These are phyloP conservation scores for Phyllotreta cruciferae DNA, from an alignment of 2,888 invertebrate species.

Conservation along the genomic window DNA sequence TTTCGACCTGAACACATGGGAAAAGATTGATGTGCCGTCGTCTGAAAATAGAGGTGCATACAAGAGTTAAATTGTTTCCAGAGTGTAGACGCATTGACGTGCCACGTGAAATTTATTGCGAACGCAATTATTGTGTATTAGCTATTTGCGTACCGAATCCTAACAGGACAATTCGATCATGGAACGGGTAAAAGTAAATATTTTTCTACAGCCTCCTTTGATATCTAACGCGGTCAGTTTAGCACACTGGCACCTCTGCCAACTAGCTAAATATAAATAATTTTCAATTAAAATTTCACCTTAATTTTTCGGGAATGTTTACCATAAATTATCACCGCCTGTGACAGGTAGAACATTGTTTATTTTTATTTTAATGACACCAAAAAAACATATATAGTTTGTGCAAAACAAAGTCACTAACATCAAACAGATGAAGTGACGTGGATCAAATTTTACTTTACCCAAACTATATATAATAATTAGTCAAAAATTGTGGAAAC, in stretches of 20 bases:
- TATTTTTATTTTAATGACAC: constrained; percentile 10
- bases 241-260: too few relatives aligned
- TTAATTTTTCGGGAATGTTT: neutral
- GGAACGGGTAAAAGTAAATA: too few relatives aligned
- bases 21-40: constrained; percentile 50
- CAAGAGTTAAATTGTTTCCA: constrained; percentile 46
- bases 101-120: neutral
- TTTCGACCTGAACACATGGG: constrained; percentile 50
- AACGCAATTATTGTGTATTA: too few relatives aligned
- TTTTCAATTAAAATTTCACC: constrained; percentile 10
- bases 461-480: too few relatives aligned
- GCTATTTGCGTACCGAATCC: neutral
- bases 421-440: too few relatives aligned
- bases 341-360: constrained; percentile 3
- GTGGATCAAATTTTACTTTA: too few relatives aligned
- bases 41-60: constrained; percentile 47
- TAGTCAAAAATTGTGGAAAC: constrained; percentile 14
- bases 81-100: constrained; percentile 21
- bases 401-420: too few relatives aligned
- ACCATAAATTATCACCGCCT: neutral
- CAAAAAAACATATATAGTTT: neutral
- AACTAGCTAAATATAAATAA: constrained; percentile 6
- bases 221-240: too few relatives aligned
- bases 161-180: too few relatives aligned
- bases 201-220: too few relatives aligned